Percentiles rank a stretch among this genome's conserved stretches.
Conservation (phyloP, 2,113 vertebrate genomes). For the Channa maculata region DNA sequence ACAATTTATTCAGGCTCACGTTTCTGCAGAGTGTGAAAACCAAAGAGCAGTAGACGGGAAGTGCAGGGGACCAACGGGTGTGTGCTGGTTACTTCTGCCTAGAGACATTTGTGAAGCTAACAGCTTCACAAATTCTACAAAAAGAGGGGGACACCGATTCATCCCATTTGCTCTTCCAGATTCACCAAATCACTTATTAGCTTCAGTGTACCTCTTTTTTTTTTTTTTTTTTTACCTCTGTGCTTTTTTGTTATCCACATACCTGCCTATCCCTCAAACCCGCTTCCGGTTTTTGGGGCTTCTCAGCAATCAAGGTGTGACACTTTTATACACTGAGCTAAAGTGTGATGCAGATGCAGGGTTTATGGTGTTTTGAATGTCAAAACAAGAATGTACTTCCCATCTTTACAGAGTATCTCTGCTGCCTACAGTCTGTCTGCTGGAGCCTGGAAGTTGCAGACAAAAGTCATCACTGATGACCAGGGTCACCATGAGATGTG, state of each 20-base stretch:
- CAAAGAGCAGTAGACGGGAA: conserved; percentile 66
- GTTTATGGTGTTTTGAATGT: conserved; percentile 20
- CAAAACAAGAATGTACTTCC: conserved; percentile 27
- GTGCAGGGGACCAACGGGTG: conserved; percentile 64
- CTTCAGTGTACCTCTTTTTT: neutral
- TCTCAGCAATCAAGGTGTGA: conserved; percentile 15
- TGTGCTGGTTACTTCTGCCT: conserved; percentile 52
- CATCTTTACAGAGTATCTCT: neutral
- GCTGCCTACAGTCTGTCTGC: neutral
- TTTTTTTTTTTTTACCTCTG: conserved; percentile 14
- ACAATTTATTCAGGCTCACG: conserved; percentile 84
- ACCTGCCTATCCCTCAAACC: conserved; percentile 5
- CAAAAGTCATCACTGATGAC: neutral
- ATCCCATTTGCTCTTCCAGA: conserved; percentile 42
- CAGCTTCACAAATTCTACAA: conserved; percentile 38
- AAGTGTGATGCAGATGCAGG: conserved; percentile 15
- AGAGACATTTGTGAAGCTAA: conserved; percentile 35
- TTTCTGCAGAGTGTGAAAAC: conserved; percentile 79
- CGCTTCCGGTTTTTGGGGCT: neutral
- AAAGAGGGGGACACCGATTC: conserved; percentile 37
- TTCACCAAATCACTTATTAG: conserved; percentile 26
- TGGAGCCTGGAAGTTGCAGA: neutral
- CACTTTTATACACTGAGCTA: neutral
- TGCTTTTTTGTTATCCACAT: conserved; percentile 39
- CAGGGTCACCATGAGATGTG: conserved; percentile 10